phyloP scores from a whole-genome alignment of 2,888 invertebrate species.

The Diachrysia chrysitis region DNA sequence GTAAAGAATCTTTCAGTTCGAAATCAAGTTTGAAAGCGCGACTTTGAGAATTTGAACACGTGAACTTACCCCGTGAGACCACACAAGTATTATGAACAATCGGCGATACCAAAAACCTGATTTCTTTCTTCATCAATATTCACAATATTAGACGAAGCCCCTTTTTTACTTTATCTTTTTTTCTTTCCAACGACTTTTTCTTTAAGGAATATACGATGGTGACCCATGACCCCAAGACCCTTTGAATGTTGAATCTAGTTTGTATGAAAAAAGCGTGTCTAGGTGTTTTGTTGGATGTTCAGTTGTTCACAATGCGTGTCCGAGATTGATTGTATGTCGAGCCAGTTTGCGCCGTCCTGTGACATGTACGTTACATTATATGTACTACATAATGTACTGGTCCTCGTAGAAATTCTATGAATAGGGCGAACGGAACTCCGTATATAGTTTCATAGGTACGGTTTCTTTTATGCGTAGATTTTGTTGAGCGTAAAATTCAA shows the following conservation, averaged over 20 bases:
- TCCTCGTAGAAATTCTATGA: background rate
- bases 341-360: conserved; percentile 64
- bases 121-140: conserved; percentile 89
- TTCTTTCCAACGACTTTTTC: conserved; percentile 86
- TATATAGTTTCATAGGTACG: background rate
- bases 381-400: conserved; percentile 7
- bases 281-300: conserved; percentile 67
- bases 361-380: conserved; percentile 33
- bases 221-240: conserved; percentile 84
- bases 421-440: background rate
- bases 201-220: conserved; percentile 83
- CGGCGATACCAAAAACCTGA: conserved; percentile 84
- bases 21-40: conserved; percentile 71
- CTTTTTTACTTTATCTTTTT: conserved; percentile 82
- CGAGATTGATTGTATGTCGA: conserved; percentile 75
- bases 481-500: background rate
- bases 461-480: background rate
- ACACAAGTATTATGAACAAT: conserved; percentile 78
- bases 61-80: conserved; percentile 84
- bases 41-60: conserved; percentile 79
- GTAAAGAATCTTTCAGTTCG: conserved; percentile 37
- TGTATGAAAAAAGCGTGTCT: conserved; percentile 84
- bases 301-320: conserved; percentile 70
- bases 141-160: conserved; percentile 88
- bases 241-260: conserved; percentile 86